Conservation (phyloP, 2,888 invertebrate genomes). For the Pyrgus malvae region DNA sequence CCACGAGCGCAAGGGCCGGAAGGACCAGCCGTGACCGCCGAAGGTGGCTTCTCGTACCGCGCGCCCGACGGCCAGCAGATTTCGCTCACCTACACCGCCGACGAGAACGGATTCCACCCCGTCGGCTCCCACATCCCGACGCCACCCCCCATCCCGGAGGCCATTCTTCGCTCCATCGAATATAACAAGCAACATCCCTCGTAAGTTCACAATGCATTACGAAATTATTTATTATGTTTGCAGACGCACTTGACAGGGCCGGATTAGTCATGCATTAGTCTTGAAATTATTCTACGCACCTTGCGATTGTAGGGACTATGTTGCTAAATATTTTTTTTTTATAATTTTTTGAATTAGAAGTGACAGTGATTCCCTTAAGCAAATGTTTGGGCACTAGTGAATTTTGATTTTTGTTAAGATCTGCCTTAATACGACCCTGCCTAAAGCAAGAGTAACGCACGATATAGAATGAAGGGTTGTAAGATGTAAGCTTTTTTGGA, state of each 20-base stretch:
- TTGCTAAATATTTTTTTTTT: no score
- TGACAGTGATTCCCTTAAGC: no score
- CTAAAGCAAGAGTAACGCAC: no score
- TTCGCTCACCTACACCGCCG: constrained; percentile 85
- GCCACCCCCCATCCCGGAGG: constrained; percentile 82
- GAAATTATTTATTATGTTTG: constrained; percentile 7
- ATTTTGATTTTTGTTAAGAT: no score
- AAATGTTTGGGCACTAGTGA: no score
- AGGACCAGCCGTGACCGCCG: constrained; percentile 80
- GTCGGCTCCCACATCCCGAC: constrained; percentile 82
- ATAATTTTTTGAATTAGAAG: no score
- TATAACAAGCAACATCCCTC: constrained; percentile 56
- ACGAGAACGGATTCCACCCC: constrained; percentile 87
- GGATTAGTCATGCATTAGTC: no score
- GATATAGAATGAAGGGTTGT: neutral
- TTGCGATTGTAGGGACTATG: no score
- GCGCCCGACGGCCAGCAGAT: constrained; percentile 85
- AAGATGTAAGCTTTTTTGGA: neutral
- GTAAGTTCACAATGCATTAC: constrained; percentile 34
- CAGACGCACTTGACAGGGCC: no score
- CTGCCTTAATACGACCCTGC: no score
- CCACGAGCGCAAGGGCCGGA: constrained; percentile 81
- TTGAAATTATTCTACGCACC: no score
- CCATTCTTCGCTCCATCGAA: constrained; percentile 77
- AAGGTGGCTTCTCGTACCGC: constrained; percentile 85